phyloP scores from a whole-genome alignment of 1,140 invertebrate genomes.

The Drepana arcuata region DNA sequence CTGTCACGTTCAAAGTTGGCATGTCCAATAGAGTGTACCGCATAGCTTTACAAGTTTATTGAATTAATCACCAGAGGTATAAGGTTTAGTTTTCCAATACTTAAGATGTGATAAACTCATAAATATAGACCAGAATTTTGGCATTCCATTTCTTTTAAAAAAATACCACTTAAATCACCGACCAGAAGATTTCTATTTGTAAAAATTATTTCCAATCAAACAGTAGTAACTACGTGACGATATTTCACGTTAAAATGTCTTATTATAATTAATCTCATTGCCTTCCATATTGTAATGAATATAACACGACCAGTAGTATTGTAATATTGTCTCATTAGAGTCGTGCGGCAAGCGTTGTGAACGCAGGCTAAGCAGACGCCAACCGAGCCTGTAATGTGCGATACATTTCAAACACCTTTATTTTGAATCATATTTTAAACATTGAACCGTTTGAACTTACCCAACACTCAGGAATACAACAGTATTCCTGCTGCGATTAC shows the following conservation, averaged over 20 bases:
- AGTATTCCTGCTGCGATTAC: too few species aligned
- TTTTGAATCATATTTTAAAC: too few species aligned
- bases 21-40: neutral
- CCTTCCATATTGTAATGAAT: slow-evolving; percentile 2
- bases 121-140: neutral
- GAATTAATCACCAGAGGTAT: too few species aligned
- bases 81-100: too few species aligned
- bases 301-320: slow-evolving; percentile 12
- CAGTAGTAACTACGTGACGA: too few species aligned
- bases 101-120: neutral
- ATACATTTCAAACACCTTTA: neutral
- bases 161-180: neutral
- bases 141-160: neutral
- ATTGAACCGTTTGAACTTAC: neutral
- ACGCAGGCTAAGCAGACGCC: too few species aligned
- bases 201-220: too few species aligned
- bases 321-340: slow-evolving; percentile 17
- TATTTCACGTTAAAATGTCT: too few species aligned
- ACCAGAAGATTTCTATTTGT: too few species aligned
- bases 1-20: neutral
- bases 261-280: too few species aligned
- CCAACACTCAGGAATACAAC: neutral
- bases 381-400: slow-evolving; percentile 11
- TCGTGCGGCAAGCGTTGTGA: too few species aligned
- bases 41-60: slow-evolving; percentile 6